phyloP scores from a whole-genome alignment of 2,113 vertebrate genomes.

The Thalassarche chlororhynchos region DNA sequence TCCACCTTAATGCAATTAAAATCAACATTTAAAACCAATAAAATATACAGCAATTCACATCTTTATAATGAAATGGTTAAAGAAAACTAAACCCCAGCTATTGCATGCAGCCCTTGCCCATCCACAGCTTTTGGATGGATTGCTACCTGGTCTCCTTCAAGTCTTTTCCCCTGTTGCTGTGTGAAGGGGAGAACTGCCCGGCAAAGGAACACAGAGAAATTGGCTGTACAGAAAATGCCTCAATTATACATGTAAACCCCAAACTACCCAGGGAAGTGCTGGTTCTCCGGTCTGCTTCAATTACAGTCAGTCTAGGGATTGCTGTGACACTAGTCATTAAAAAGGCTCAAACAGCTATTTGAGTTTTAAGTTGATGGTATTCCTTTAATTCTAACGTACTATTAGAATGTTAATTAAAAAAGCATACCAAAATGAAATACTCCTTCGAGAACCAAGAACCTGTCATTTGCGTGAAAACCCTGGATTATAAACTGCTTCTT shows the following conservation, averaged over 20 bases:
- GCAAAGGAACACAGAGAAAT: neutral
- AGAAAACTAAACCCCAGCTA: neutral
- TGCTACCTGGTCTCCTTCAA: neutral
- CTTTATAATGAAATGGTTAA: neutral
- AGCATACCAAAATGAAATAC: neutral
- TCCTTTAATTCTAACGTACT: slow-evolving; percentile 1
- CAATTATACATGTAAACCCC: neutral
- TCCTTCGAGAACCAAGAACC: slow-evolving; percentile 39
- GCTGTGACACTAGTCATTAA: neutral
- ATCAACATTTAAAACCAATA: neutral
- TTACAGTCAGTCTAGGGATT: neutral
- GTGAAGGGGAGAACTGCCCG: neutral
- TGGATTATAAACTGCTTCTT: slow-evolving; percentile 59
- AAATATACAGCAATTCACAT: neutral
- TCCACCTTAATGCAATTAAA: neutral
- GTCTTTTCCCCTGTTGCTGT: neutral
- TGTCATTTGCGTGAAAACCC: slow-evolving; percentile 52
- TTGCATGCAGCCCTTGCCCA: neutral
- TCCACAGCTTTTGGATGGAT: neutral
- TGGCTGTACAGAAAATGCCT: neutral
- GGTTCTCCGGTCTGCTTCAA: neutral
- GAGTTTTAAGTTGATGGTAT: neutral
- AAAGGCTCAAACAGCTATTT: neutral
- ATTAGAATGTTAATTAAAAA: slow-evolving; percentile 44
- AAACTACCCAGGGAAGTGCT: neutral